These are phyloP conservation scores for Imbricaverruca yamaguchii DNA, from an alignment of 2,888 invertebrate genomes.

Conservation along the genomic window DNA sequence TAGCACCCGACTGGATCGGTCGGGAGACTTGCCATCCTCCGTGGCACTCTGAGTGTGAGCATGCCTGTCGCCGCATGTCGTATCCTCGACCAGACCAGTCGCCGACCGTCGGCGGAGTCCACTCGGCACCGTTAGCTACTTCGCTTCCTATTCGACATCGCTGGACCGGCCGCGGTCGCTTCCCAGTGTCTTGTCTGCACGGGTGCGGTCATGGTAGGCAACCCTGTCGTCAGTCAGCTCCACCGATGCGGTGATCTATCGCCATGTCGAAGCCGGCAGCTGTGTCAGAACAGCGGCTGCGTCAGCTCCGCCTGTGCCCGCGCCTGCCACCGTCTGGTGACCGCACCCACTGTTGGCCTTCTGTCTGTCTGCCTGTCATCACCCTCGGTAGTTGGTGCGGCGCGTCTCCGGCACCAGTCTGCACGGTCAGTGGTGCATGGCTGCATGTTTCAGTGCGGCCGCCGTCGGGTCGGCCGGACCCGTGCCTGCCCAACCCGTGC, in stretches of 20 bases:
- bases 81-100: too few species aligned
- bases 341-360: slow-evolving; percentile 1
- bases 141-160: slow-evolving; percentile 8
- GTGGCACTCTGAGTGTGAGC: neutral
- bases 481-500: slow-evolving; percentile 34
- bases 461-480: slow-evolving; percentile 25
- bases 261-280: too few species aligned
- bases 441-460: slow-evolving; percentile 17
- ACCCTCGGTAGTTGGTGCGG: neutral
- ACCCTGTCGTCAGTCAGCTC: neutral
- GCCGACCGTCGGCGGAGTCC: neutral
- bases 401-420: neutral
- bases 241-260: too few species aligned
- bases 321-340: neutral
- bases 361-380: slow-evolving; percentile 2
- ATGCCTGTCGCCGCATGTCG: slow-evolving; percentile 10
- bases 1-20: neutral
- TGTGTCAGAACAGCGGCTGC: too few species aligned
- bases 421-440: neutral
- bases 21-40: too few species aligned
- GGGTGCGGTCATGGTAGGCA: neutral
- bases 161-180: neutral
- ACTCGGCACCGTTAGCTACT: neutral
- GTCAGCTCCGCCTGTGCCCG: too few species aligned
- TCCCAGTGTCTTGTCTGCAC: slow-evolving; percentile 4